These are phyloP conservation scores for Sander lucioperca DNA, from an alignment of 2,113 vertebrate species.

Conservation along the genomic window DNA sequence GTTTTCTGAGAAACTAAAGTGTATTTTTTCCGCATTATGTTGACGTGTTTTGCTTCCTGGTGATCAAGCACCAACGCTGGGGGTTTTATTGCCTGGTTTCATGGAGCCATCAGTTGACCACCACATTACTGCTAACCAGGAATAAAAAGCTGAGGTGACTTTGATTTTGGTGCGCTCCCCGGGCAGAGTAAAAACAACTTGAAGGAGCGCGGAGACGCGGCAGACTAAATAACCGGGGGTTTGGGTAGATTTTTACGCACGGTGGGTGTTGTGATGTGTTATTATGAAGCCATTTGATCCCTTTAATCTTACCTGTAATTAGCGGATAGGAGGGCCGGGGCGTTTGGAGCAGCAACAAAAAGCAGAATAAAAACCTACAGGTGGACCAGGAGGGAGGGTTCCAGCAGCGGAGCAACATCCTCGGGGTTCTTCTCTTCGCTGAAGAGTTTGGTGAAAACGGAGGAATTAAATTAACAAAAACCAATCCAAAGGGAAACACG, in stretches of 20 bases:
- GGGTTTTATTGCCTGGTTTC: not conserved
- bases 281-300: slow-evolving; percentile 51
- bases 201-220: slow-evolving; percentile 19
- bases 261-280: slow-evolving; percentile 51
- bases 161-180: slow-evolving; percentile 19
- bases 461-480: not conserved
- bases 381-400: slow-evolving; percentile 68
- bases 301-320: slow-evolving; percentile 84
- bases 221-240: slow-evolving; percentile 45
- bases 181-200: not conserved
- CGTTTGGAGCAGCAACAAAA: slow-evolving; percentile 76
- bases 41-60: not conserved
- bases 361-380: slow-evolving; percentile 73
- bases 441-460: not conserved
- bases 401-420: slow-evolving; percentile 72
- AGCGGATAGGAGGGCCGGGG: slow-evolving; percentile 76
- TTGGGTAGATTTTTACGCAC: slow-evolving; percentile 67
- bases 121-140: slow-evolving; percentile 1
- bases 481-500: slow-evolving; percentile 28
- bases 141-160: slow-evolving; percentile 14
- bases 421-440: slow-evolving; percentile 44
- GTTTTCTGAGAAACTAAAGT: not conserved
- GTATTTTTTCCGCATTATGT: not conserved
- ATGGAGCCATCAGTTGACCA: not conserved
- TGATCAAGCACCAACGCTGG: not conserved